Conservation (phyloP, 2,888 invertebrate species). For the Cheiracanthium punctorium region DNA sequence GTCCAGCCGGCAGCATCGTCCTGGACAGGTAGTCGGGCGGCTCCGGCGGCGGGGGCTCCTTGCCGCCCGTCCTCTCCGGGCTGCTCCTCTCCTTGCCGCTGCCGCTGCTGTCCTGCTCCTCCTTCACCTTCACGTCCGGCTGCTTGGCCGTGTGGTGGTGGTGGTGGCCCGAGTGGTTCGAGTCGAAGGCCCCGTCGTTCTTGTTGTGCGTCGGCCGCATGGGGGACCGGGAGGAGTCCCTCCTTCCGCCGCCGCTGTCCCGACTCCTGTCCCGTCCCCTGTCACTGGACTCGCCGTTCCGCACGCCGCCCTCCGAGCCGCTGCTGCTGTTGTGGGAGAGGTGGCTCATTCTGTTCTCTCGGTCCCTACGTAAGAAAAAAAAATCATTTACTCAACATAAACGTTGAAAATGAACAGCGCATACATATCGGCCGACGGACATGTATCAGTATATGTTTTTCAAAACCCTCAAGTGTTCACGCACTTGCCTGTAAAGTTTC, state of each 20-base stretch:
- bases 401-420: no score
- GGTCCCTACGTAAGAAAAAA: conserved; percentile 32
- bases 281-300: conserved; percentile 50
- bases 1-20: conserved; percentile 27
- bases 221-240: conserved; percentile 65
- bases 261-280: conserved; percentile 52
- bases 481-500: no score
- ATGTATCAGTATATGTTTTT: no score
- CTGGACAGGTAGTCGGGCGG: conserved; percentile 39
- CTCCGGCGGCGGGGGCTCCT: conserved; percentile 19
- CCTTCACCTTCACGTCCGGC: conserved; percentile 63
- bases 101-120: conserved; percentile 33
- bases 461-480: no score
- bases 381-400: neutral
- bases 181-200: conserved; percentile 33
- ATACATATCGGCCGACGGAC: no score
- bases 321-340: no score
- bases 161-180: conserved; percentile 6
- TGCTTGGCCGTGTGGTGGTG: conserved; percentile 2
- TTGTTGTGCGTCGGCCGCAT: conserved; percentile 52
- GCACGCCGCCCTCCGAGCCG: conserved; percentile 22
- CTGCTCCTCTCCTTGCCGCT: neutral
- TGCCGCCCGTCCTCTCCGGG: conserved; percentile 34
- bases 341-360: conserved; percentile 50
- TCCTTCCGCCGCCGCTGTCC: conserved; percentile 40